Percentiles rank a stretch among this genome's conserved stretches.
These are phyloP conservation scores for Tauraco erythrolophus DNA, from an alignment of 2,113 vertebrate species.

Conservation along the genomic window DNA sequence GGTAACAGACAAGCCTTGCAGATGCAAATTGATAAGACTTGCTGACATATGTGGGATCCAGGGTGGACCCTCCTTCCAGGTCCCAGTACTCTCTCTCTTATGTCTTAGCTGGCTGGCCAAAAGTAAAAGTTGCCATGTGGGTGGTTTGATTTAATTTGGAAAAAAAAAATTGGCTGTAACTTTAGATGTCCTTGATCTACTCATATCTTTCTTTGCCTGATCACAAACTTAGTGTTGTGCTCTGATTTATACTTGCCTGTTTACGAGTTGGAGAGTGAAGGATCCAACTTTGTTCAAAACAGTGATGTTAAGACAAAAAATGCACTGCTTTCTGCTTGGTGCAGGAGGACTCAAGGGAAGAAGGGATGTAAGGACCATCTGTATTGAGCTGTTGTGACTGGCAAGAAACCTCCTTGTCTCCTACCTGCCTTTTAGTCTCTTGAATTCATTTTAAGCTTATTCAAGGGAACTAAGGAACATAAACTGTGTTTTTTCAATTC, in stretches of 20 bases:
- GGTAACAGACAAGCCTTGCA: too few species aligned
- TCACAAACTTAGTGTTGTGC: not conserved
- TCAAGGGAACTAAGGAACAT: not conserved
- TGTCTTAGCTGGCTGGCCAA: not conserved
- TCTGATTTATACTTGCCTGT: not conserved
- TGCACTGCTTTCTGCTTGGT: not conserved
- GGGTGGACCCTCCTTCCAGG: not conserved
- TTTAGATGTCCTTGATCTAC: not conserved
- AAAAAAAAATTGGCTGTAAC: not conserved
- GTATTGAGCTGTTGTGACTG: not conserved
- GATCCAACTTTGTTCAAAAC: not conserved
- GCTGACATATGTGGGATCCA: accelerated
- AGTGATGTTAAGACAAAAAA: not conserved
- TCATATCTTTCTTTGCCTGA: not conserved
- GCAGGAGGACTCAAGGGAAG: not conserved
- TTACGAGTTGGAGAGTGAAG: not conserved
- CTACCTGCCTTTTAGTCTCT: not conserved
- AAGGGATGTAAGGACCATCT: not conserved
- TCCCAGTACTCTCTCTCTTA: not conserved
- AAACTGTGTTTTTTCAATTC: not conserved
- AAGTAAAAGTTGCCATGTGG: not conserved
- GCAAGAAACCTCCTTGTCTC: not conserved
- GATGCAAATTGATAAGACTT: too few species aligned
- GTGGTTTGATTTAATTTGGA: not conserved
- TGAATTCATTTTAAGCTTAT: not conserved